phyloP scores from a whole-genome alignment of 2,797 vertebrate species.

The Melanotaenia maccullochi region DNA sequence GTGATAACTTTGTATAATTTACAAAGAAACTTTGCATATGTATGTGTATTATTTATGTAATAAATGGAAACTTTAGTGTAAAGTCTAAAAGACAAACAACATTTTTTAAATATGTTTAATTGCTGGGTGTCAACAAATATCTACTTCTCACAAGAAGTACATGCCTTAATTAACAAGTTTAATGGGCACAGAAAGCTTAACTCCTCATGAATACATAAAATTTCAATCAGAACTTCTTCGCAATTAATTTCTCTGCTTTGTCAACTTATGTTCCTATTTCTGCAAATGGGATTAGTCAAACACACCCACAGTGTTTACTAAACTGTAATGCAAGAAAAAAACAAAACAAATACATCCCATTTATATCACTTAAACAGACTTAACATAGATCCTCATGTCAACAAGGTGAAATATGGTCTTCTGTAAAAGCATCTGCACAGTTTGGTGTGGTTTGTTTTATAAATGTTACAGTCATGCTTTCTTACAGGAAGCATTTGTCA shows the following conservation, averaged over 20 bases:
- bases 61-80: too few relatives aligned
- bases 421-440: slow-evolving; percentile 5
- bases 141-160: not conserved
- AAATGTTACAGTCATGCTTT: slow-evolving; percentile 40
- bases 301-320: not conserved
- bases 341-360: slow-evolving; percentile 15
- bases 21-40: too few relatives aligned
- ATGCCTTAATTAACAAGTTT: too few relatives aligned
- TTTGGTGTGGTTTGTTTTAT: slow-evolving; percentile 5
- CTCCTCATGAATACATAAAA: not conserved
- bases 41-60: too few relatives aligned
- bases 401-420: slow-evolving; percentile 16
- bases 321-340: not conserved
- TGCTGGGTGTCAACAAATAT: not conserved
- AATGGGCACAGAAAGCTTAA: not conserved
- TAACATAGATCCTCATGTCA: slow-evolving; percentile 8
- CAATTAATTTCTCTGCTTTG: not conserved
- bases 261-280: not conserved
- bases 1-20: too few relatives aligned
- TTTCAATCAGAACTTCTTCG: not conserved
- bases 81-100: too few relatives aligned
- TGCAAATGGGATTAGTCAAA: not conserved
- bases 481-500: slow-evolving; percentile 51
- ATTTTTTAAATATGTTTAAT: too few relatives aligned
- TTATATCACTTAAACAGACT: slow-evolving; percentile 26